phyloP scores from a whole-genome alignment of 53 echinoderm and acorn worm species.

The Echinometra lucunter region DNA sequence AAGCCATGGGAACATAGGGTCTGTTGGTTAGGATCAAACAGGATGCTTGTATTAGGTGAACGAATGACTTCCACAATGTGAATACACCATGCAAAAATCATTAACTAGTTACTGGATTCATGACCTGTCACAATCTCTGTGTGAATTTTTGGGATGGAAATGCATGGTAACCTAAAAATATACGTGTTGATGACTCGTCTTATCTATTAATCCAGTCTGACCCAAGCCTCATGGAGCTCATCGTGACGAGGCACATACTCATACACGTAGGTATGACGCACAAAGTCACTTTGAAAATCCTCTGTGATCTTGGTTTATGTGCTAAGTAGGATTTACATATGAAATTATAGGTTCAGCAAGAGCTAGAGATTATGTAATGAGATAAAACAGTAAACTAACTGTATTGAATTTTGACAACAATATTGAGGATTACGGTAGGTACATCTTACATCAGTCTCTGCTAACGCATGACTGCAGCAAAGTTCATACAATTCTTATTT shows the following conservation, averaged over 20 bases:
- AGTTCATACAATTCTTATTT: no score
- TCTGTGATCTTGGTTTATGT: not conserved
- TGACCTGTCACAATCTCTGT: not conserved
- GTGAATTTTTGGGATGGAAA: not conserved
- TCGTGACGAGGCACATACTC: not conserved
- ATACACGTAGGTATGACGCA: not conserved
- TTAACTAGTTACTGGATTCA: not conserved
- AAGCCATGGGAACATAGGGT: not conserved
- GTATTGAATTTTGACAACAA: no score
- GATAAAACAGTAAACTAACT: no score
- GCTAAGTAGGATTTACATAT: not conserved
- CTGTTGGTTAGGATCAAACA: slow-evolving; percentile 6
- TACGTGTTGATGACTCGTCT: not conserved
- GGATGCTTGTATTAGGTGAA: slow-evolving; percentile 19
- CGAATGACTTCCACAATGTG: not conserved
- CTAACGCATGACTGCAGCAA: no score
- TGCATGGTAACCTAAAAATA: not conserved
- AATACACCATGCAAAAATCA: not conserved
- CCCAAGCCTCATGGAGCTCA: not conserved
- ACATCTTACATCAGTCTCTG: no score
- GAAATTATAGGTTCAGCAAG: no score
- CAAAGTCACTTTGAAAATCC: not conserved
- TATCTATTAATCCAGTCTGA: not conserved
- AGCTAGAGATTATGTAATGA: no score
- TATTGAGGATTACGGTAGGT: no score